phyloP scores from a whole-genome alignment of 2,888 invertebrate species.

The Yponomeuta malinellus region DNA sequence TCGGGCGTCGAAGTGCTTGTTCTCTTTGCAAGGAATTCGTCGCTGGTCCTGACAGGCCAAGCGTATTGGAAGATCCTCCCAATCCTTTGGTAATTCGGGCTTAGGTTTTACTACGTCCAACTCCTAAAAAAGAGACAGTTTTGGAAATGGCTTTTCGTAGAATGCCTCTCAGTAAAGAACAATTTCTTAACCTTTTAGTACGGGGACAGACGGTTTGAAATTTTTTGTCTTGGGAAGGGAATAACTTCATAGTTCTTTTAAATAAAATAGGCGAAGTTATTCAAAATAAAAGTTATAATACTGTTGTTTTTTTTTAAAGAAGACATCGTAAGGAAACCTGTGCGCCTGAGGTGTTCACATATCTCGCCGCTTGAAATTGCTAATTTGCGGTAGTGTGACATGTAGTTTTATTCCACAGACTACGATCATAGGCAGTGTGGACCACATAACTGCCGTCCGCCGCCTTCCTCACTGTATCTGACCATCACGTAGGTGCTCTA shows the following conservation, averaged over 20 bases:
- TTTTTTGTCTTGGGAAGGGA: neutral
- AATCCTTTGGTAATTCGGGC: neutral
- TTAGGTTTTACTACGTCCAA: constrained; percentile 40
- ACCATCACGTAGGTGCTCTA: too few relatives aligned
- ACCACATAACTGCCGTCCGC: too few relatives aligned
- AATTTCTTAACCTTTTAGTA: neutral
- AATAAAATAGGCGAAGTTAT: neutral
- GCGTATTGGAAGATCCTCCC: neutral
- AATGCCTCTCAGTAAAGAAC: neutral
- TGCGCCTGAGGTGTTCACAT: neutral
- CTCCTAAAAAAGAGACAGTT: constrained; percentile 32
- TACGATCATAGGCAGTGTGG: too few relatives aligned
- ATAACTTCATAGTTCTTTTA: neutral
- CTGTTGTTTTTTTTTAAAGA: too few relatives aligned
- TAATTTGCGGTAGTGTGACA: neutral
- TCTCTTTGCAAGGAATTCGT: constrained; percentile 23
- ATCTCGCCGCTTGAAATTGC: neutral
- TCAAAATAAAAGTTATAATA: neutral
- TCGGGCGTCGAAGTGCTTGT: constrained; percentile 49
- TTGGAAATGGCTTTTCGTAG: neutral
- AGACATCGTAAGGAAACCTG: too few relatives aligned
- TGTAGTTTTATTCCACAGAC: too few relatives aligned
- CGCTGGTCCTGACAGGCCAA: neutral
- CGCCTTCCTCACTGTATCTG: too few relatives aligned
- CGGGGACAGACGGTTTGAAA: neutral